Conservation (phyloP, 1,140 invertebrate genomes). For the Hestina assimilis region DNA sequence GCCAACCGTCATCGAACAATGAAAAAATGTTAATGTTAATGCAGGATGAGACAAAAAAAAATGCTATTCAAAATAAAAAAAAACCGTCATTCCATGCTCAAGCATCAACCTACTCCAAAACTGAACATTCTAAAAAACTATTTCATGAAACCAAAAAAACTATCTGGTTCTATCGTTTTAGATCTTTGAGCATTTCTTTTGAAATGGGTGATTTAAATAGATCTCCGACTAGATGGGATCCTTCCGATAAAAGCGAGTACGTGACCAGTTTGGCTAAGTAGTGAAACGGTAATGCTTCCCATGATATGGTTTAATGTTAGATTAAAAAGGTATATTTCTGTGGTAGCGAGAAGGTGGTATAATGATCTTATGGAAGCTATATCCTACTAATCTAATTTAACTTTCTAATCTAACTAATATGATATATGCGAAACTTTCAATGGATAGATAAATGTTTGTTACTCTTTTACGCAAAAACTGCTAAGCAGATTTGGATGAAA, state of each 20-base stretch:
- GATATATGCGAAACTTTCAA: too few relatives aligned
- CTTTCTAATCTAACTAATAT: too few relatives aligned
- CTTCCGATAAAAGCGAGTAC: slow-evolving; percentile 21
- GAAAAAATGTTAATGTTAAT: too few relatives aligned
- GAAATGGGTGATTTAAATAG: slow-evolving; percentile 30
- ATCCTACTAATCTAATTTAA: too few relatives aligned
- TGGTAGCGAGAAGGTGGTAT: background rate
- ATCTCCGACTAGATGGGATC: slow-evolving; percentile 23
- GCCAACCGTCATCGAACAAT: too few relatives aligned
- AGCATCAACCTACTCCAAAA: slow-evolving; percentile 3
- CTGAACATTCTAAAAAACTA: background rate
- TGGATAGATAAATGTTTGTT: too few relatives aligned
- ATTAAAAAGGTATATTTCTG: background rate
- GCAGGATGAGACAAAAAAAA: too few relatives aligned
- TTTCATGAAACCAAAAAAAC: slow-evolving; percentile 6
- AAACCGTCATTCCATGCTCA: too few relatives aligned
- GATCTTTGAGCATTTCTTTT: slow-evolving; percentile 18
- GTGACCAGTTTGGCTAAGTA: slow-evolving; percentile 20
- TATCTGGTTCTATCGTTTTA: slow-evolving; percentile 8
- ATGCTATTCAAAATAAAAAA: too few relatives aligned
- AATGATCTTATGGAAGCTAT: background rate
- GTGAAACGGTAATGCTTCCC: background rate
- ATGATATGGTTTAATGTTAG: background rate
- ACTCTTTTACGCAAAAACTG: too few relatives aligned
- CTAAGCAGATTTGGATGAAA: too few relatives aligned